Base-by-base conservation (phyloP, 2,888 invertebrate species). In the Eurytoma californica region DNA sequence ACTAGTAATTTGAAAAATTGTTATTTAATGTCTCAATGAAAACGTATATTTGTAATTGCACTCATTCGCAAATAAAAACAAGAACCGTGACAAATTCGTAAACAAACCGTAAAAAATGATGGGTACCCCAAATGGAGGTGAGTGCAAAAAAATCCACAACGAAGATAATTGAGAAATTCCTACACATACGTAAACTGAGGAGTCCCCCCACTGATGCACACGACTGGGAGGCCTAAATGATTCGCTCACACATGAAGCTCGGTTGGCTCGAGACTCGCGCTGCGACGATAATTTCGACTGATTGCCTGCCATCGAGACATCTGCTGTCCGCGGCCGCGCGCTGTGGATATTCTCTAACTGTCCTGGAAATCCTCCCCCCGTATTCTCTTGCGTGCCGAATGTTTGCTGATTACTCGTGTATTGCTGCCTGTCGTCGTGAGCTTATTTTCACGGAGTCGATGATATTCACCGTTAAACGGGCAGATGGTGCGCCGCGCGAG, bases 381-480 rank as follows among this genome's bases (percentile, higher is more conserved):
- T 85, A 84, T 83, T 84, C 83, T 82, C 80, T 81, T 77, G 84
- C 66, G 20, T 61, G 18, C 55, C 68, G 60, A 72, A 72, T 55
- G 72, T 67, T 76, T 65, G 67, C 67, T 18, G 60, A 79, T 75
- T 74, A 61, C 79, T 75, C 76, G 72, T 68, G 74, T 74, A 70
- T 66, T 75, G 51, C 24, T 53, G 47, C 69, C 51, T 57, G 28
- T 75, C 68, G 63, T 76, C 72, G 49, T 30, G 24, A 58, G 53
- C 51, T 69, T 60, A 51, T 74, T 65, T 69, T 57, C 39, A 14
- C 47, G 18, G 69, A 9, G 14, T 39, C 18, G 14, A 80, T 69
- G 30, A 77, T 68, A 63, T 80, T 63, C 68, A 76, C 76, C 76
- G 72, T 80, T 80, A 68, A 72, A 30, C 49, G 39, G 30, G 14